Base-by-base conservation (phyloP, 1,140 invertebrate species). In the Nasonia longicornis region DNA sequence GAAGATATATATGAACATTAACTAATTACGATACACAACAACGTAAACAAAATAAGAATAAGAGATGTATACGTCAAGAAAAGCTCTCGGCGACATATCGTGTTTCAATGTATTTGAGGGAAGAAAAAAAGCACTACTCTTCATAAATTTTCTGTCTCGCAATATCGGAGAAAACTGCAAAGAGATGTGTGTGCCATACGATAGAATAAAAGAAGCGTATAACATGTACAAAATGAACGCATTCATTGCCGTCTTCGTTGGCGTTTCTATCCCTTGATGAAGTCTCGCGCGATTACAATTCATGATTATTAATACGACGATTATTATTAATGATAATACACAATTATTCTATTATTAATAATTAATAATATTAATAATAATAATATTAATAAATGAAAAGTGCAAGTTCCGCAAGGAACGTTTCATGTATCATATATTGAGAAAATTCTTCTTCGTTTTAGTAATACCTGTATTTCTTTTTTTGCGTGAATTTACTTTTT, bases 381-480 rank as follows among this genome's bases (percentile, higher is more conserved):
- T 75, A 81, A 81, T 81, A 75, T 76, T 76, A 80, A 75, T 81
- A 81, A 82, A 79, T 81, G 80, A 64, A 81, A 85, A 85, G 78
- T 86, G 86, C 85, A 86, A 87, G 86, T 87, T 86, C 85, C 83
- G 82, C 66, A 80, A 80, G 84, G 73, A 84, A 85, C 70, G 72
- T 84, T 86, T 85, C 83, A 81, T 85, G 81, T 85, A 75, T 81
- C 69, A 73, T 82, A 81, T 76, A 81, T 75, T 83, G 82, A 84
- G 42, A 78, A 35, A 71, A 73, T 67, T 75, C 77, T 82, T 84
- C 82, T 38, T 38, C 22, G 85, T 85, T 72, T 85, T 83, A 67
- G 64, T 31, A 76, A 76, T 76, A 70, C 35, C 73, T 80, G 26
- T 45, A 81, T 81, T 81, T 81, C 67, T 29, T 77, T 81, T 74